phyloP scores from a whole-genome alignment of 2,113 vertebrate species.

The Leptodactylus fuscus region DNA sequence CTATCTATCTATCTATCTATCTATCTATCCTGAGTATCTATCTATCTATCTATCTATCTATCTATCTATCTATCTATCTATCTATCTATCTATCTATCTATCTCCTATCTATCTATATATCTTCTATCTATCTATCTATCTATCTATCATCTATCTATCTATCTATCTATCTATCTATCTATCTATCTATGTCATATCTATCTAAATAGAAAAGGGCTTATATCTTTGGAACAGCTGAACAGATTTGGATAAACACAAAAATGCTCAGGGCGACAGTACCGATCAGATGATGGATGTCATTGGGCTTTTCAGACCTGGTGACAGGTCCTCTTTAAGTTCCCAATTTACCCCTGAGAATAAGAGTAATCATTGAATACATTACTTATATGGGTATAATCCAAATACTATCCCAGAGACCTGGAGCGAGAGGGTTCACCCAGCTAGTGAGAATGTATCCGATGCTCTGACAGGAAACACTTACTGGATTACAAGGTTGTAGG shows the following conservation, averaged over 20 bases:
- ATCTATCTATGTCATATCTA: no score
- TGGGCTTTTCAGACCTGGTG: no score
- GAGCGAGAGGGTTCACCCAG: not conserved
- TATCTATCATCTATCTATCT: not conserved
- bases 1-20: not conserved
- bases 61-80: not conserved
- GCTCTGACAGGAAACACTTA: not conserved
- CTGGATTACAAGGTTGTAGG: not conserved
- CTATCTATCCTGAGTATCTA: not conserved
- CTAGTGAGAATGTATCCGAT: not conserved
- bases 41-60: not conserved
- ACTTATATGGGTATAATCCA: conserved; percentile 10
- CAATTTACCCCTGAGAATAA: not conserved
- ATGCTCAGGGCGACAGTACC: no score
- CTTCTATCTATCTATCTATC: not conserved
- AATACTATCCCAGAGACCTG: not conserved
- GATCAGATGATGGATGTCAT: no score
- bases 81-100: not conserved
- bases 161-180: not conserved
- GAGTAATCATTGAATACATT: not conserved
- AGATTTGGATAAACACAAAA: no score
- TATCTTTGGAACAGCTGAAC: no score
- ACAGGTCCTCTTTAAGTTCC: no score
- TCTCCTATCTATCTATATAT: not conserved
- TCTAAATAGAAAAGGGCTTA: no score